Evolutionary conservation across 2,888 invertebrate genomes (phyloP).

Genomic region (Taphrorychus bicolor): DNA sequence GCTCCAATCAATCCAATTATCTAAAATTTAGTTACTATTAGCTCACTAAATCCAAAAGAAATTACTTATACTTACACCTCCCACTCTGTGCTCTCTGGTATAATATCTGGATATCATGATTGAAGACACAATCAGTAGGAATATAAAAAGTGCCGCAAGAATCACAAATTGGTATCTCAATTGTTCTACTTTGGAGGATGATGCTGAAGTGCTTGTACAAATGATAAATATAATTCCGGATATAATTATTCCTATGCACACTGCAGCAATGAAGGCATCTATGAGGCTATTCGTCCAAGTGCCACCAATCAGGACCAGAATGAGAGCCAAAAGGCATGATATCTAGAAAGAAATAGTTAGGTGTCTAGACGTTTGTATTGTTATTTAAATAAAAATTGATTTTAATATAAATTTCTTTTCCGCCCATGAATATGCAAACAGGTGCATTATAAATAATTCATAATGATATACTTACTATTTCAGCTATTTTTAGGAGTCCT

Average conservation of each 20-base stretch:
- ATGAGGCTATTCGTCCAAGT: not conserved
- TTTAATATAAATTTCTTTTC: too few relatives aligned
- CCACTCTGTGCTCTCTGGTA: slow-evolving; percentile 3
- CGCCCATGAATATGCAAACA: too few relatives aligned
- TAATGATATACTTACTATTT: slow-evolving; percentile 32
- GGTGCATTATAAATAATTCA: not conserved
- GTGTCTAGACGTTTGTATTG: too few relatives aligned
- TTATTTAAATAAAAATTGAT: too few relatives aligned
- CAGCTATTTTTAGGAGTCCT: slow-evolving; percentile 32
- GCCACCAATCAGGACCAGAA: slow-evolving; percentile 13
- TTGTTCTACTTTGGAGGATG: not conserved
- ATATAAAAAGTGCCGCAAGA: slow-evolving; percentile 19
- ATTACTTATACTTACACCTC: slow-evolving; percentile 36
- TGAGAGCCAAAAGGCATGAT: slow-evolving; percentile 22
- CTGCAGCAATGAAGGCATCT: slow-evolving; percentile 32
- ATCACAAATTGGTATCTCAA: slow-evolving; percentile 23
- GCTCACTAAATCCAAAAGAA: not conserved
- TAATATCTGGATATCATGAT: slow-evolving; percentile 13
- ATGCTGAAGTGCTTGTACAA: not conserved
- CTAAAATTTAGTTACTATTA: slow-evolving; percentile 19
- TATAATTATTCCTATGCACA: slow-evolving; percentile 33
- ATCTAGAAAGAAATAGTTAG: slow-evolving; percentile 17
- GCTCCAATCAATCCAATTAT: slow-evolving; percentile 23
- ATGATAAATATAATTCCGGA: slow-evolving; percentile 23
- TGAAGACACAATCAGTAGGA: slow-evolving; percentile 24